phyloP scores from a whole-genome alignment of 2,888 invertebrate species.

The Tholera decimalis region DNA sequence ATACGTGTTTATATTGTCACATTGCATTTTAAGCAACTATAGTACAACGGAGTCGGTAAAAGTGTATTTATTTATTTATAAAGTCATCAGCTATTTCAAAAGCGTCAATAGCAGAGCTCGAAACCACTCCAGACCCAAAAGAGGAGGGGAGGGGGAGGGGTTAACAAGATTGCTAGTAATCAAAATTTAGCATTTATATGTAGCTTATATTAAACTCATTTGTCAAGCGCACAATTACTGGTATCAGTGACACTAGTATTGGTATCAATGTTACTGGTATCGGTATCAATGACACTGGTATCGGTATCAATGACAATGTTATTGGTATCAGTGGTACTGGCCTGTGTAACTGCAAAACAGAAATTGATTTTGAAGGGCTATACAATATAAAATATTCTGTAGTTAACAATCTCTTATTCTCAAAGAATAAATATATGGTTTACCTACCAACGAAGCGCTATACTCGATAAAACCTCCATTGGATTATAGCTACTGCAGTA shows the following conservation, averaged over 20 bases:
- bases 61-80: neutral
- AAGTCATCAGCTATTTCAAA: no score
- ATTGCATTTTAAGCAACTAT: constrained; percentile 4
- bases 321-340: neutral
- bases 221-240: neutral
- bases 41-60: constrained; percentile 6
- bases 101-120: no score
- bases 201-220: no score
- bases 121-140: no score
- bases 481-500: neutral
- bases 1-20: neutral
- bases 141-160: no score
- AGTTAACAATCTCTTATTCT: neutral
- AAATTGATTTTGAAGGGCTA: neutral
- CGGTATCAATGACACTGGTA: neutral
- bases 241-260: neutral
- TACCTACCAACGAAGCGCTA: neutral
- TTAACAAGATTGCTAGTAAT: no score
- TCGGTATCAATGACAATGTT: neutral
- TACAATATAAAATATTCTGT: neutral
- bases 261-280: neutral
- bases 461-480: neutral
- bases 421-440: neutral
- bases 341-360: neutral
- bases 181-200: no score